A percentile compares a stretch with the other conserved stretches of the same genome.
Conservation (phyloP, 2,888 invertebrate species). For the Leptopilina myrica region DNA sequence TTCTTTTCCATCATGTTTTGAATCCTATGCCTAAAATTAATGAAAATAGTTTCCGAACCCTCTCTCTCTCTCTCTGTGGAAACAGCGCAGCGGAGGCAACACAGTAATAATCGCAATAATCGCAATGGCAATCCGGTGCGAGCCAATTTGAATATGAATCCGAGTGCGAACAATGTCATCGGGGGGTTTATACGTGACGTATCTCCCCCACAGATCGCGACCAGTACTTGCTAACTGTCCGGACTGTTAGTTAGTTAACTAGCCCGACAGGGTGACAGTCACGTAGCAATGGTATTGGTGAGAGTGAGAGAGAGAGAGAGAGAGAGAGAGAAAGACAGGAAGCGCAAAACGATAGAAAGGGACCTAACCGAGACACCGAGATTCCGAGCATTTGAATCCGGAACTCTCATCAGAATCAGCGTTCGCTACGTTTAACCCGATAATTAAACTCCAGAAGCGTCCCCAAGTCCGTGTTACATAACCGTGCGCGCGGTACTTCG, state of each 20-base stretch:
- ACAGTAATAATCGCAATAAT: constrained; percentile 73
- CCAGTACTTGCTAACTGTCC: constrained; percentile 71
- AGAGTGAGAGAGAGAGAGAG: constrained; percentile 46
- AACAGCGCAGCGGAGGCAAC: constrained; percentile 66
- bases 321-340: constrained; percentile 48
- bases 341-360: constrained; percentile 46
- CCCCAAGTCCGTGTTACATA: constrained; percentile 49
- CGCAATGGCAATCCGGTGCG: constrained; percentile 69
- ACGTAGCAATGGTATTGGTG: constrained; percentile 63
- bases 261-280: constrained; percentile 75
- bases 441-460: constrained; percentile 72
- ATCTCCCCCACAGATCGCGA: constrained; percentile 74
- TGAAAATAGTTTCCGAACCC: constrained; percentile 42
- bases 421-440: constrained; percentile 76
- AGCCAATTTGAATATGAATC: constrained; percentile 76
- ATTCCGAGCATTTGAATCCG: constrained; percentile 72
- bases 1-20: background rate
- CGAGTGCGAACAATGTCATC: constrained; percentile 76
- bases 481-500: constrained; percentile 55
- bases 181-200: constrained; percentile 73
- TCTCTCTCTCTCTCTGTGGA: constrained; percentile 54
- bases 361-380: constrained; percentile 56
- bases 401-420: constrained; percentile 76
- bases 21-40: background rate
- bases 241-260: constrained; percentile 75